Conservation (phyloP, 2,797 vertebrate species). For the Phrynocephalus vlangalii region DNA sequence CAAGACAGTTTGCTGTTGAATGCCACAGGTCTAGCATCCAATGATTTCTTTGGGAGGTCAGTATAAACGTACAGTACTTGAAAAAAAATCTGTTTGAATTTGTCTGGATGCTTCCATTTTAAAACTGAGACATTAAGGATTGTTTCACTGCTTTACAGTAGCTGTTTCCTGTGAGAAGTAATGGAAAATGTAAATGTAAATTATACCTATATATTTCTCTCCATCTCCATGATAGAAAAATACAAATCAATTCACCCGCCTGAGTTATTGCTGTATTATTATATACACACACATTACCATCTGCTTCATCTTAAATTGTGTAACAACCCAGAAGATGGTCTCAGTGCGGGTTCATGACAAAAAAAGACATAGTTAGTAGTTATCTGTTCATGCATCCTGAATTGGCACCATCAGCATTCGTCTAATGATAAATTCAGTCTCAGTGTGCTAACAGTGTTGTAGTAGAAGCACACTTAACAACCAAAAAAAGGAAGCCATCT, state of each 20-base stretch:
- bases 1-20: constrained; percentile 25
- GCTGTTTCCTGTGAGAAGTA: constrained; percentile 7
- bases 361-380: too few relatives aligned
- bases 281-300: background rate
- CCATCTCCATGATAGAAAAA: background rate
- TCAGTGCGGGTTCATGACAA: background rate
- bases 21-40: background rate
- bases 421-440: too few relatives aligned
- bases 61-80: background rate
- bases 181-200: background rate
- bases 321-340: background rate
- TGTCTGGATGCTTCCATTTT: background rate
- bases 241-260: background rate
- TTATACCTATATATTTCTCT: background rate
- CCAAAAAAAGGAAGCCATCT: too few relatives aligned
- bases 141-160: constrained; percentile 16
- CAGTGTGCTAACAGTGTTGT: too few relatives aligned
- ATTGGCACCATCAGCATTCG: too few relatives aligned
- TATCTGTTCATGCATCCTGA: too few relatives aligned
- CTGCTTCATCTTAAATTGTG: background rate
- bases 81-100: background rate
- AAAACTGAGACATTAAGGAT: background rate
- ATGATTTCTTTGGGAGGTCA: background rate
- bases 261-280: too few relatives aligned
- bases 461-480: too few relatives aligned